Evolutionary conservation across 2,797 vertebrate species (phyloP).

Genomic region (Muraenolepis orangiensis): DNA sequence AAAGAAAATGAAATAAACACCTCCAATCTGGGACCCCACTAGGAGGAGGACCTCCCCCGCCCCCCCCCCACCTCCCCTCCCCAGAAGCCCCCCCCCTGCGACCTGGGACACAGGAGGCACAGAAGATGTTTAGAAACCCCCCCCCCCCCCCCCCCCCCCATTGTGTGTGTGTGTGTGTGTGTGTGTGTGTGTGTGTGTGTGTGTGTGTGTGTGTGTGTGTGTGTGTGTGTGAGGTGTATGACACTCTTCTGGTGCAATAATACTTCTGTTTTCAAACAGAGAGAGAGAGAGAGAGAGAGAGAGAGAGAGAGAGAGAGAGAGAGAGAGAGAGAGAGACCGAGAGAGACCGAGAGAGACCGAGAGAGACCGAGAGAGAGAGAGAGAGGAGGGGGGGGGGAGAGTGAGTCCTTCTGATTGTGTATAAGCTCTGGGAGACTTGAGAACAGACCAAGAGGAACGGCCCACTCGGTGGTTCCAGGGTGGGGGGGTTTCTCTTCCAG

Average conservation of each 20-base stretch:
- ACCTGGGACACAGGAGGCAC: slow-evolving; percentile 3
- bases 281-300: background rate
- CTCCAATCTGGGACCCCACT: slow-evolving; percentile 16
- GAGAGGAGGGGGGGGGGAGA: slow-evolving; percentile 2
- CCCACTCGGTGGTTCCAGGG: no score
- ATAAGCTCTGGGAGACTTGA: slow-evolving; percentile 19
- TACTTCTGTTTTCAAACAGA: slow-evolving; percentile 18
- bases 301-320: slow-evolving; percentile 29
- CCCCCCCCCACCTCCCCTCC: slow-evolving; percentile 48
- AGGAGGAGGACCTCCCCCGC: slow-evolving; percentile 40
- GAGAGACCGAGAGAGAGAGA: slow-evolving; percentile 29
- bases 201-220: no score
- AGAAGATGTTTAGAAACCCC: no score
- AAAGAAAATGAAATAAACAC: no score
- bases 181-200: no score
- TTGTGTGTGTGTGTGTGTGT: slow-evolving; percentile 20
- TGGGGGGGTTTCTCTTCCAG: no score
- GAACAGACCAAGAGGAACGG: slow-evolving; percentile 11
- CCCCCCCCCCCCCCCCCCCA: background rate
- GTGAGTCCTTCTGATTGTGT: background rate
- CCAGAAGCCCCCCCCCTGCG: no score
- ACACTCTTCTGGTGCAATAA: slow-evolving; percentile 50
- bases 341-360: background rate
- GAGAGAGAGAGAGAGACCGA: slow-evolving; percentile 2
- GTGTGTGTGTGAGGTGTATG: slow-evolving; percentile 33